Evolutionary conservation across 2,113 vertebrate genomes (phyloP).

Genomic region (Mustelus asterias): DNA sequence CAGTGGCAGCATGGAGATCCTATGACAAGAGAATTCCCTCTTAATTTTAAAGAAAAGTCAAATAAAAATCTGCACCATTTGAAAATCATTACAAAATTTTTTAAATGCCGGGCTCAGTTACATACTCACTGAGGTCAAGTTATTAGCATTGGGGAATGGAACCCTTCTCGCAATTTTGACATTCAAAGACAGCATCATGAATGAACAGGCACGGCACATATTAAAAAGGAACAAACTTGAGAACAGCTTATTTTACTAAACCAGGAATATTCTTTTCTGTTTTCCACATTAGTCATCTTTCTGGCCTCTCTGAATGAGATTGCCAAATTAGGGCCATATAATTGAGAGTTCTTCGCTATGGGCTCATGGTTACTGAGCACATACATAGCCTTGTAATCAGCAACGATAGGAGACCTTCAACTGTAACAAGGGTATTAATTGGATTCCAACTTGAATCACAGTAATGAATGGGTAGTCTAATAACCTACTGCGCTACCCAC

Average conservation of each 20-base stretch:
- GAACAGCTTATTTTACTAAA: not conserved
- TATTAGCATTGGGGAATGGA: not conserved
- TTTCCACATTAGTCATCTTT: not conserved
- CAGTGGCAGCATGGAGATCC: conserved; percentile 85
- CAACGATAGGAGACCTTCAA: not conserved
- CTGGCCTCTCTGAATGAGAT: not conserved
- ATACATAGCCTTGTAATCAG: not conserved
- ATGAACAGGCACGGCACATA: not conserved
- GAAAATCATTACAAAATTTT: not conserved
- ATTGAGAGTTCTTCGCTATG: not conserved
- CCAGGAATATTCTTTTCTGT: not conserved
- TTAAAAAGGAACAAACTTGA: not conserved
- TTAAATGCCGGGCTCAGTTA: not conserved
- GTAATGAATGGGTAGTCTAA: not conserved
- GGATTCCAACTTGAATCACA: not conserved
- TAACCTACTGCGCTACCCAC: not conserved
- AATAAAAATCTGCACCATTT: conserved; percentile 4
- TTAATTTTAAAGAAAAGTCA: conserved; percentile 45
- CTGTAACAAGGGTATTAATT: not conserved
- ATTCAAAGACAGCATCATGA: not conserved
- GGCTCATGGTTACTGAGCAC: not conserved
- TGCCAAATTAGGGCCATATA: not conserved
- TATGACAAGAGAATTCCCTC: conserved; percentile 52
- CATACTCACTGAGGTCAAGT: not conserved
- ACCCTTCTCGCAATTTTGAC: not conserved